Evolutionary conservation across 1,140 invertebrate species (phyloP).

Genomic region (Leptinotarsa lineolata): DNA sequence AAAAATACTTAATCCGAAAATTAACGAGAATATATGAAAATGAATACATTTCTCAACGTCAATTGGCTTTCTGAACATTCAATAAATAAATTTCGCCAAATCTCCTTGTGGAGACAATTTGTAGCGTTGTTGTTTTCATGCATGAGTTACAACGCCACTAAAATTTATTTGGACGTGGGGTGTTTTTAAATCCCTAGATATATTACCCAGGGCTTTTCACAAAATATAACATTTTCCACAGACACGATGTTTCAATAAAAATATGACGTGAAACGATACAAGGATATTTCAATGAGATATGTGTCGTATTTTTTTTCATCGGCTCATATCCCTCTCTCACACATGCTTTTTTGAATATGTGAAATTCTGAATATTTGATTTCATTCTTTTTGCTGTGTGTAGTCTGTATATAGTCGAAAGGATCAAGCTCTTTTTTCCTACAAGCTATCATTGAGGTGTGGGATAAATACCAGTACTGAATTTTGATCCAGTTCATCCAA

Average conservation of each 20-base stretch:
- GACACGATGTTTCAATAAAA: neutral
- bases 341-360: slow-evolving; percentile 4
- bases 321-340: too few species aligned
- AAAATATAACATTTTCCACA: slow-evolving; percentile 13
- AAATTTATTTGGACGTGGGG: slow-evolving; percentile 18
- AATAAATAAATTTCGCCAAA: neutral
- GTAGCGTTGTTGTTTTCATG: slow-evolving; percentile 15
- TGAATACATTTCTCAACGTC: neutral
- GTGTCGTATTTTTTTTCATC: too few species aligned
- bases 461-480: too few species aligned
- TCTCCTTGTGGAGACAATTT: slow-evolving; percentile 12
- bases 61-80: slow-evolving; percentile 11
- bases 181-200: slow-evolving; percentile 18
- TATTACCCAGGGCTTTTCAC: slow-evolving; percentile 1
- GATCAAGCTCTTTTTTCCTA: too few species aligned
- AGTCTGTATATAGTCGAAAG: too few species aligned
- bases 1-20: too few species aligned
- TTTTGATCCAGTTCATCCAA: too few species aligned
- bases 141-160: slow-evolving; percentile 11
- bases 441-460: too few species aligned
- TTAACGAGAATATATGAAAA: too few species aligned
- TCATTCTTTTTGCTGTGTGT: too few species aligned
- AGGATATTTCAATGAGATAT: too few species aligned
- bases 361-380: too few species aligned
- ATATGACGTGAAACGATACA: neutral